Evolutionary conservation across 1,140 invertebrate genomes (phyloP), one percentile per base, ranked within the genome.

Genomic region (Dendroctonus valens): DNA sequence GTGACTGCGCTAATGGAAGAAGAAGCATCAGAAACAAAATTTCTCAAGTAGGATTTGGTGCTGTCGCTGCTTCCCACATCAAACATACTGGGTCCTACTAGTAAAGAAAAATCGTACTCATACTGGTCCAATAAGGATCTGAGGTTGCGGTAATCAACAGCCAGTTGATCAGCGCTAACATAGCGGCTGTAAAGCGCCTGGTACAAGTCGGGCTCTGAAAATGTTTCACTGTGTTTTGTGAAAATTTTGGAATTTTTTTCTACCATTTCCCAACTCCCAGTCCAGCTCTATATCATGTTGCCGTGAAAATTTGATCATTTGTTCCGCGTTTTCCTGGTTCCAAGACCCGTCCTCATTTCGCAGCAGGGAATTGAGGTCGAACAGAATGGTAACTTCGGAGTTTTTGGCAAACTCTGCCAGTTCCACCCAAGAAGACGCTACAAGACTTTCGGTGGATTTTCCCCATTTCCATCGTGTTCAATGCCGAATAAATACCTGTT

Each of bases 201-300:
- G 44, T 46, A 46, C 44, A 46, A 14, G 44, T 46, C 44, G 12
- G 44, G 44, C 12, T 46, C 44, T 46, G 4, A 46, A 46, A 46
- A 46, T 4, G 44, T 11, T 46, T 0, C 44, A 9, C 44, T 1
- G 44, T 9, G 12, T 11, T 11, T 46, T 46, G 44, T 3, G 44
- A 11, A 46, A 46, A 9, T 2, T 11, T 46, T 12, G 44, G 1
- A 46, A 39, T 57, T 4, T n/a, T 11, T 59, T 4, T 6, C 70
- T 78, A 86, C 85, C 89, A 83, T 91, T 91, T 70, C 89, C 89
- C 40, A 91, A 79, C 75, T 90, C 86, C 86, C 87, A 90, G 68
- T 86, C 84, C 5, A 87, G 70, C 55, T 82, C 71, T 73, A 81
- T 79, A 26, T 69, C 77, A 48, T 84, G 79, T 26, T 78, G 71